Evolutionary conservation across 2,797 vertebrate genomes (phyloP).

Genomic region (Rhyacichthys aspro): DNA sequence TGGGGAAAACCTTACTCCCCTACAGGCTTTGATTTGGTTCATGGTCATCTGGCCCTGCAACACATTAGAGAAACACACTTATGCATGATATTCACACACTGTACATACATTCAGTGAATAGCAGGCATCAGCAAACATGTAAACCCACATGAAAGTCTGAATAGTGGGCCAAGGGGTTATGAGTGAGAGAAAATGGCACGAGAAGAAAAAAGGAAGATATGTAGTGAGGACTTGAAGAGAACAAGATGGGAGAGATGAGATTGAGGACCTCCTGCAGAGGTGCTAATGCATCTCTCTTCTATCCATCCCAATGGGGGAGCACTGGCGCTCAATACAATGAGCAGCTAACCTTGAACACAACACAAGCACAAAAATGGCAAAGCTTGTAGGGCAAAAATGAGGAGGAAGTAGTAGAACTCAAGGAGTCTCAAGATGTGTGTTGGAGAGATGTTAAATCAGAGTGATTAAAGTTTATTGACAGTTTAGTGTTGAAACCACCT

Average conservation of each 20-base stretch:
- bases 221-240: conserved; percentile 23
- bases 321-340: conserved; percentile 75
- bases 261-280: conserved; percentile 75
- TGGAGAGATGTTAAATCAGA: too few relatives aligned
- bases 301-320: conserved; percentile 56
- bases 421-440: conserved; percentile 27
- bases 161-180: conserved; percentile 24
- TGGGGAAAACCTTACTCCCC: conserved; percentile 68
- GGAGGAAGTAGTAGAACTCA: conserved; percentile 22
- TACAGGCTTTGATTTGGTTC: conserved; percentile 52
- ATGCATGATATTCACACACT: conserved; percentile 18
- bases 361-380: conserved; percentile 42
- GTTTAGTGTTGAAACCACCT: too few relatives aligned
- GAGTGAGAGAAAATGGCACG: conserved; percentile 39
- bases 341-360: conserved; percentile 81
- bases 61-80: conserved; percentile 46
- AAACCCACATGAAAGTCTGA: background rate
- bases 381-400: conserved; percentile 19
- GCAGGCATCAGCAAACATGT: conserved; percentile 34
- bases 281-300: conserved; percentile 80
- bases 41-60: conserved; percentile 59
- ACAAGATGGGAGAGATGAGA: conserved; percentile 60
- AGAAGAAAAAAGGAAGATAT: conserved; percentile 36
- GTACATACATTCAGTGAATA: conserved; percentile 26
- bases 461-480: too few relatives aligned